These are phyloP conservation scores for Cylloceria caligata DNA, from an alignment of 2,888 invertebrate genomes.

Conservation along the genomic window DNA sequence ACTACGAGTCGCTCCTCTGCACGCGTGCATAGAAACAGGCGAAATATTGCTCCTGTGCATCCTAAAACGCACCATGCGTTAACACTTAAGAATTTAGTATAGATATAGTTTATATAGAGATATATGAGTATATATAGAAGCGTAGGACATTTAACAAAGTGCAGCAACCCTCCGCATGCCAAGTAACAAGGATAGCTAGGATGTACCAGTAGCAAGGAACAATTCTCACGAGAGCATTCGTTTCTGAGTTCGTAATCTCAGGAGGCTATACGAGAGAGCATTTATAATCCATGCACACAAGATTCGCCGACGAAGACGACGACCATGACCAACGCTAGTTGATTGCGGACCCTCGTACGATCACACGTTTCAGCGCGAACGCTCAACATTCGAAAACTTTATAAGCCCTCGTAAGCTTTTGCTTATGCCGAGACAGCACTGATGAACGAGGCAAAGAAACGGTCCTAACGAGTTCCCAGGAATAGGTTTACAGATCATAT, in stretches of 20 bases:
- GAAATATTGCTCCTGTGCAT: conserved; percentile 35
- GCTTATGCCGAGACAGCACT: conserved; percentile 24
- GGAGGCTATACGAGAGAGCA: conserved; percentile 22
- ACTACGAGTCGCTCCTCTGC: conserved; percentile 19
- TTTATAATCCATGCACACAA: conserved; percentile 53
- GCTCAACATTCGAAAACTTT: conserved; percentile 47
- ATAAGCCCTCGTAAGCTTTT: conserved; percentile 13
- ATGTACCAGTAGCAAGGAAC: conserved; percentile 3
- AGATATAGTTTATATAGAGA: no score
- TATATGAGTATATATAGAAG: conserved; percentile 4
- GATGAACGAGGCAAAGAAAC: conserved; percentile 49
- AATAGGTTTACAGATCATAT: conserved; percentile 44
- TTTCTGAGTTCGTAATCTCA: conserved; percentile 33
- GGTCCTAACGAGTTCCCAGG: conserved; percentile 58
- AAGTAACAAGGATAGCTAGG: conserved; percentile 19
- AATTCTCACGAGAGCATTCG: conserved; percentile 12
- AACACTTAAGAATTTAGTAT: conserved; percentile 1
- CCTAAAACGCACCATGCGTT: neutral
- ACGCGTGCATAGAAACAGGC: conserved; percentile 42
- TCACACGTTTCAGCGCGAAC: conserved; percentile 46
- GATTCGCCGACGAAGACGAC: conserved; percentile 13
- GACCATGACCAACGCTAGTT: conserved; percentile 34
- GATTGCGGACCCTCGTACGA: conserved; percentile 36
- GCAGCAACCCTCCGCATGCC: conserved; percentile 21
- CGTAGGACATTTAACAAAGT: conserved; percentile 37